Conservation (phyloP, 2,113 vertebrate species). For the Apistogramma diplotaenia region DNA sequence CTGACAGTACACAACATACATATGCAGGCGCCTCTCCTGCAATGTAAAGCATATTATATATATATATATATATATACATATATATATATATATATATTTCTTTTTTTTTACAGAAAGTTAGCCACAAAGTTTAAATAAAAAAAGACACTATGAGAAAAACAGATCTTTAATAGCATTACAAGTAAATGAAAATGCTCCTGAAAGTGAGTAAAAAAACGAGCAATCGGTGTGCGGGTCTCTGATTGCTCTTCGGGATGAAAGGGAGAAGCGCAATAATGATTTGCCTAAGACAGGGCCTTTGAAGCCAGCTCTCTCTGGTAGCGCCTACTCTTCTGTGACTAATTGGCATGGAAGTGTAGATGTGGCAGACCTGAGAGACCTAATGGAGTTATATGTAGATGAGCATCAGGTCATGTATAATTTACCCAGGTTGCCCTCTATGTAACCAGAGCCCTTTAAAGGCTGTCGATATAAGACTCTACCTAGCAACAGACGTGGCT, state of each 20-base stretch:
- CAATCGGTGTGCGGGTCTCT: neutral
- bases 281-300: slow-evolving; percentile 40
- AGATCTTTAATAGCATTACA: neutral
- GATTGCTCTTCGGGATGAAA: slow-evolving; percentile 19
- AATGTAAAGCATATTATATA: slow-evolving; percentile 14
- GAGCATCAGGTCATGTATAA: slow-evolving; percentile 75
- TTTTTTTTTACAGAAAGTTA: neutral
- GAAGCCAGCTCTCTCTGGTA: slow-evolving; percentile 55
- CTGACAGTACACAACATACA: slow-evolving; percentile 96
- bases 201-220: neutral
- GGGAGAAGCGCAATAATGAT: slow-evolving; percentile 13
- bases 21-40: slow-evolving; percentile 90
- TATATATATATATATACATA: too few species aligned
- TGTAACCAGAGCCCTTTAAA: slow-evolving; percentile 65
- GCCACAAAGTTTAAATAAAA: neutral
- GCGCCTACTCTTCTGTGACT: slow-evolving; percentile 53
- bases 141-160: neutral
- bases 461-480: slow-evolving; percentile 29
- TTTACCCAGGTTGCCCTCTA: slow-evolving; percentile 63
- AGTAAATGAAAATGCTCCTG: neutral
- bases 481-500: slow-evolving; percentile 55
- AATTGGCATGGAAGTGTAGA: slow-evolving; percentile 53
- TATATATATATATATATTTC: too few species aligned
- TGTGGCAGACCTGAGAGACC: slow-evolving; percentile 18
- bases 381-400: slow-evolving; percentile 53